These are phyloP conservation scores for Hyles lineata DNA, from an alignment of 2,888 invertebrate genomes.

Conservation along the genomic window DNA sequence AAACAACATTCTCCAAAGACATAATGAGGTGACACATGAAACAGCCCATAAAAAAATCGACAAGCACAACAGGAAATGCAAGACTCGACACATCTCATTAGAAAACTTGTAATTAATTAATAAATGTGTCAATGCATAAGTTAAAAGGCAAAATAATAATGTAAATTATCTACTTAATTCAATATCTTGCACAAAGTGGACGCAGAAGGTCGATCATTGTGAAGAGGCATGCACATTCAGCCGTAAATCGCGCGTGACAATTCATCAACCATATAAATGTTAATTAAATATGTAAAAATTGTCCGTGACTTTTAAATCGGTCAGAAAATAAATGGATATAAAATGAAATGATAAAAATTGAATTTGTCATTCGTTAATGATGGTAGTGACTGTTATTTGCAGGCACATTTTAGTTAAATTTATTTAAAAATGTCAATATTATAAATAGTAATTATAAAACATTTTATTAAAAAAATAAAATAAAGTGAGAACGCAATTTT, in stretches of 20 bases:
- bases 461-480: too few relatives aligned
- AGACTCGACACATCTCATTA: neutral
- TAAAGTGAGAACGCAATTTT: too few relatives aligned
- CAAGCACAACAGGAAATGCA: constrained; percentile 21
- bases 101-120: constrained; percentile 19
- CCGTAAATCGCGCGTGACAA: neutral
- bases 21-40: constrained; percentile 18
- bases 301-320: neutral
- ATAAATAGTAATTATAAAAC: too few relatives aligned
- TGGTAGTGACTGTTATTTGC: neutral
- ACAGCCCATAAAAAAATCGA: neutral
- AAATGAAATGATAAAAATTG: neutral
- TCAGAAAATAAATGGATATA: neutral
- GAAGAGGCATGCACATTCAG: neutral
- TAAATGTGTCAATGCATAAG: constrained; percentile 21
- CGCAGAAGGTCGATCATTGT: constrained; percentile 10
- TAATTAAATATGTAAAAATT: constrained; percentile 11
- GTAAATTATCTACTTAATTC: constrained; percentile 17
- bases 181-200: constrained; percentile 7
- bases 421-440: neutral
- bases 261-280: neutral
- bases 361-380: neutral
- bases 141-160: constrained; percentile 9
- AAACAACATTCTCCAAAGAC: neutral
- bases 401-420: neutral